Percentiles rank a stretch among this genome's conserved stretches.
Conservation (phyloP, 2,797 vertebrate genomes). For the Diplodus sargus region DNA sequence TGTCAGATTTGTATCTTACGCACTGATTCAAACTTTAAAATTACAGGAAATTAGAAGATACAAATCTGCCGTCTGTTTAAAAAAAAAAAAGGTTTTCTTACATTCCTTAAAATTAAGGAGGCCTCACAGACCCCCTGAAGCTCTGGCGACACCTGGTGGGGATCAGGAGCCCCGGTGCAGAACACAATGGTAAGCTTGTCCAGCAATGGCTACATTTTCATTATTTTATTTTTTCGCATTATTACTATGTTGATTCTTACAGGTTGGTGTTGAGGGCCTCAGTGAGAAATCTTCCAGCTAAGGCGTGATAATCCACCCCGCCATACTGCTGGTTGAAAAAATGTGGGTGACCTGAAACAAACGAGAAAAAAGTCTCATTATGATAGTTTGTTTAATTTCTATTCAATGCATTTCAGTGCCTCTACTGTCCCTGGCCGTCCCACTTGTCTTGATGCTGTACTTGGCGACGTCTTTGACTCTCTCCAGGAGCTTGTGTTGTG, state of each 20-base stretch:
- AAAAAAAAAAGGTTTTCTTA: too few species aligned
- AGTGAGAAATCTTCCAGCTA: slow-evolving; percentile 88
- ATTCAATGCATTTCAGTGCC: background rate
- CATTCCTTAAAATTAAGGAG: too few species aligned
- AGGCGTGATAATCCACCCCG: slow-evolving; percentile 88
- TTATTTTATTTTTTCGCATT: background rate
- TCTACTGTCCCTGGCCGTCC: slow-evolving; percentile 29
- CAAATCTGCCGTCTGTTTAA: too few species aligned
- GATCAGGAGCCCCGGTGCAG: too few species aligned
- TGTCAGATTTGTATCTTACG: too few species aligned
- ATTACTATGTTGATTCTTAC: slow-evolving; percentile 74
- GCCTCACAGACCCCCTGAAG: too few species aligned
- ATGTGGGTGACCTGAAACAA: slow-evolving; percentile 87
- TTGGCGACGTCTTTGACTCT: slow-evolving; percentile 87
- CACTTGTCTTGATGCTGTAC: slow-evolving; percentile 92
- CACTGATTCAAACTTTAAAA: too few species aligned
- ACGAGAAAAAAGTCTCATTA: background rate
- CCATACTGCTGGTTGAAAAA: slow-evolving; percentile 93
- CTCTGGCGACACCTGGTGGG: too few species aligned
- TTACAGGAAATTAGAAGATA: too few species aligned
- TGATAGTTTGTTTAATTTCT: background rate
- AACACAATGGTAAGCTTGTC: too few species aligned
- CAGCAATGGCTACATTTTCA: too few species aligned
- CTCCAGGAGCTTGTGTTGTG: slow-evolving; percentile 80
- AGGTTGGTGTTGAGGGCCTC: slow-evolving; percentile 93